Percentiles rank a stretch among this genome's conserved stretches.
Conservation (phyloP, 1,140 invertebrate species). For the Babylonia areolata region DNA sequence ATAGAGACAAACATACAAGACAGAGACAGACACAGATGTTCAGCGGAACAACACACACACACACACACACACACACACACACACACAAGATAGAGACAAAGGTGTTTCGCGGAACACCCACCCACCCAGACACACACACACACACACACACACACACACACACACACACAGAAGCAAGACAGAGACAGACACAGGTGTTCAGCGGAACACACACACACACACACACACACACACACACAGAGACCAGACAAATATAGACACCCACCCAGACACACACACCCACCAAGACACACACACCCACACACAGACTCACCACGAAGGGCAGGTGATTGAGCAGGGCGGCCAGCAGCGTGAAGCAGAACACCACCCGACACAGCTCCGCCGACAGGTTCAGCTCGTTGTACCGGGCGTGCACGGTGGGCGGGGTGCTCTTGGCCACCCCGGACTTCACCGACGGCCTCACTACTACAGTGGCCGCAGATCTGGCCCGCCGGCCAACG, state of each 20-base stretch:
- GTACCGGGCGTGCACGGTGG: conserved; percentile 51
- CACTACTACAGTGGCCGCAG: conserved; percentile 18
- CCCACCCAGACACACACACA: too few relatives aligned
- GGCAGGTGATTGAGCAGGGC: conserved; percentile 51
- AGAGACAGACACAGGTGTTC: too few relatives aligned
- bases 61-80: conserved; percentile 27
- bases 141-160: not conserved
- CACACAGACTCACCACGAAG: conserved; percentile 61
- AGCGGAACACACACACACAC: not conserved
- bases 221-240: not conserved
- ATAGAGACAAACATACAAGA: too few relatives aligned
- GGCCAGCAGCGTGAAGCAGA: conserved; percentile 45
- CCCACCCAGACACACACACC: too few relatives aligned
- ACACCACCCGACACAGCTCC: conserved; percentile 55
- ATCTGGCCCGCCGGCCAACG: not conserved
- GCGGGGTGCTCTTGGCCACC: conserved; percentile 33
- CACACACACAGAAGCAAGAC: too few relatives aligned
- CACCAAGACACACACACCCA: too few relatives aligned
- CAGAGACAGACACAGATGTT: too few relatives aligned
- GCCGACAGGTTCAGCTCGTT: conserved; percentile 55
- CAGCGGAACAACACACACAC: too few relatives aligned
- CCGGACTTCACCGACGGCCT: conserved; percentile 37
- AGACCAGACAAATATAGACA: too few relatives aligned
- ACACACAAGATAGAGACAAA: too few relatives aligned
- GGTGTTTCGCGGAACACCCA: too few relatives aligned